Percentiles rank a stretch among this genome's conserved stretches.
Evolutionary conservation across 2,113 vertebrate species (phyloP).

Genomic region (Bubo bubo): DNA sequence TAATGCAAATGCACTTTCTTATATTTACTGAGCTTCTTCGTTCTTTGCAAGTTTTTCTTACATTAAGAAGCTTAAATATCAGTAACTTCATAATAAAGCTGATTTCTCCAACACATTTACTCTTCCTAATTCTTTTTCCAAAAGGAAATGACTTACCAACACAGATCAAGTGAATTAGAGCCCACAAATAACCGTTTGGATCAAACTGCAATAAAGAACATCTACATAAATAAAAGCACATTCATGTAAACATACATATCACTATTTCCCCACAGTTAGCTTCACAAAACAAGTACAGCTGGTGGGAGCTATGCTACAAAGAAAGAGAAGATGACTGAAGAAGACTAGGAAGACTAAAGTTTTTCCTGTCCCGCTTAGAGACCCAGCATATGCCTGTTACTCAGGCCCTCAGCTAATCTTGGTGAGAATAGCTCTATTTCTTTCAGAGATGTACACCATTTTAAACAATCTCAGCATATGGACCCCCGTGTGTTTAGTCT

Average conservation of each 20-base stretch:
- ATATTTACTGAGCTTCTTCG: not conserved
- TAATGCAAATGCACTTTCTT: not conserved
- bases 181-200: constrained; percentile 87
- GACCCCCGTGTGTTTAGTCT: not conserved
- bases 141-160: constrained; percentile 82
- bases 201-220: constrained; percentile 84
- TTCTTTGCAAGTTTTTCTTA: not conserved
- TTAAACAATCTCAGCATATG: not conserved
- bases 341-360: not conserved
- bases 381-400: not conserved
- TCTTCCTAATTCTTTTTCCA: not conserved
- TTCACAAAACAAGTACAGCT: not conserved
- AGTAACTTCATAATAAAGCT: not conserved
- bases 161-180: constrained; percentile 83
- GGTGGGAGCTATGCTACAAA: not conserved
- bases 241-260: not conserved
- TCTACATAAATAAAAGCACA: not conserved
- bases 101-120: not conserved
- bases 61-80: not conserved
- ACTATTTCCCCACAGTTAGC: not conserved
- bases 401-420: not conserved
- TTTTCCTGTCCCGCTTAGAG: not conserved
- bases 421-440: not conserved
- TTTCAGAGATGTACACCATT: not conserved
- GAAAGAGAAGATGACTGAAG: not conserved